Percentiles rank a stretch among this genome's conserved stretches.
Evolutionary conservation across 2,888 invertebrate genomes (phyloP).

Genomic region (Pristionchus exspectatus): DNA sequence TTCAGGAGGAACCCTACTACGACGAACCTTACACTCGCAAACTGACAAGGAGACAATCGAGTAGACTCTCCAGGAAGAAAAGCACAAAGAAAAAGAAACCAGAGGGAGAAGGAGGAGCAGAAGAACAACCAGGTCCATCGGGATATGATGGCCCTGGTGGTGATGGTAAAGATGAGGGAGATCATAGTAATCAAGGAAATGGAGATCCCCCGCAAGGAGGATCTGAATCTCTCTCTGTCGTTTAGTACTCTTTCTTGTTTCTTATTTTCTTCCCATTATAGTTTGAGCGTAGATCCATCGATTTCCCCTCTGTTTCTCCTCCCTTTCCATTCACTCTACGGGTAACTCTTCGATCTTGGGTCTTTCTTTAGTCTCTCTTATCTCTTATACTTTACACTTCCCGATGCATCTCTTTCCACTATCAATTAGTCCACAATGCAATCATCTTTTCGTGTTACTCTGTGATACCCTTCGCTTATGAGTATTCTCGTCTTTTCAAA

Average conservation of each 20-base stretch:
- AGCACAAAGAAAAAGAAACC: neutral
- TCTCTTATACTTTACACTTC: constrained; percentile 18
- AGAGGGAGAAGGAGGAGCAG: neutral
- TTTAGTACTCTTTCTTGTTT: neutral
- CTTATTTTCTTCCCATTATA: neutral
- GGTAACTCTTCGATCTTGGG: constrained; percentile 14
- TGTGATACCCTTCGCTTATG: constrained; percentile 43
- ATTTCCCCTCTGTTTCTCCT: constrained; percentile 32
- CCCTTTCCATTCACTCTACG: constrained; percentile 30
- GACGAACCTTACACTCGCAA: constrained; percentile 57
- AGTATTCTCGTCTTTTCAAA: constrained; percentile 40
- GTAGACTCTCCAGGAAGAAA: neutral
- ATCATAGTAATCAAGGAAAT: constrained; percentile 27
- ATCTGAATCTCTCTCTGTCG: constrained; percentile 47
- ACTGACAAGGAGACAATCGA: constrained; percentile 20
- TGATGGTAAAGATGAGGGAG: constrained; percentile 42
- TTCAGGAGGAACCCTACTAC: constrained; percentile 67
- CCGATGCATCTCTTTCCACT: constrained; percentile 38
- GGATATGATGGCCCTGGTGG: constrained; percentile 36
- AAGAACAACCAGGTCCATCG: neutral
- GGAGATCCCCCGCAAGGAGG: constrained; percentile 30
- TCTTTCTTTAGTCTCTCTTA: constrained; percentile 44
- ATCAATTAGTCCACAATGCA: constrained; percentile 18
- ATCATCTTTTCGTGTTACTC: constrained; percentile 36
- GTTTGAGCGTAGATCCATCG: constrained; percentile 16